Evolutionary conservation across 2,113 vertebrate species (phyloP).

Genomic region (Aegotheles bennettii): DNA sequence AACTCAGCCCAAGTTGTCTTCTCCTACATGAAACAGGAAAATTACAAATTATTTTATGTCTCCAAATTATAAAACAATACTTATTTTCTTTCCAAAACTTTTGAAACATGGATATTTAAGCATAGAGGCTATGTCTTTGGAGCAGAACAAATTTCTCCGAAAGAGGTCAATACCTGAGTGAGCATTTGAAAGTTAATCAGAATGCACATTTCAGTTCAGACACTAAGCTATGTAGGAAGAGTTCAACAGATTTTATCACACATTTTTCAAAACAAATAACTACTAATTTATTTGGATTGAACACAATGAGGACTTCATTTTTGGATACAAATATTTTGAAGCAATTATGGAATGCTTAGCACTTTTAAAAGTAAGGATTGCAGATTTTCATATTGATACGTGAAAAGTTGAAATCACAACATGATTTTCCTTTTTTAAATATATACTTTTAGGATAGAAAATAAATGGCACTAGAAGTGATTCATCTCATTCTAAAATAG

Average conservation of each 20-base stretch:
- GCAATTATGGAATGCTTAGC: not conserved
- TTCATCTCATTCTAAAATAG: not conserved
- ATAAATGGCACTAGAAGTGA: not conserved
- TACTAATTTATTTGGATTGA: not conserved
- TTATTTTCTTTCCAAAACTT: not conserved
- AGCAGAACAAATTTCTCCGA: not conserved
- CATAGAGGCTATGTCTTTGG: not conserved
- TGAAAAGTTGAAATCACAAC: not conserved
- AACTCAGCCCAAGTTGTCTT: not conserved
- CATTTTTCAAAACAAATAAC: not conserved
- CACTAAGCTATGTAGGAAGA: not conserved
- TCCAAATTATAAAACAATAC: not conserved
- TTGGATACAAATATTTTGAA: not conserved
- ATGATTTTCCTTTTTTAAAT: not conserved
- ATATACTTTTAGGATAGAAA: not conserved
- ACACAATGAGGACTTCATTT: not conserved
- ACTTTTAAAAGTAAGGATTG: not conserved
- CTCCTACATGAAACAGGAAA: not conserved
- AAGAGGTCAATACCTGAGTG: not conserved
- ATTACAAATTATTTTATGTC: not conserved
- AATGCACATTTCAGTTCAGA: not conserved
- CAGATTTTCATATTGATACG: not conserved
- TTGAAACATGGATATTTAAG: not conserved
- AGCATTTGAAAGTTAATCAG: not conserved
- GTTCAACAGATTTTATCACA: not conserved